phyloP scores from a whole-genome alignment of 2,888 invertebrate genomes.

The Orthosia incerta region DNA sequence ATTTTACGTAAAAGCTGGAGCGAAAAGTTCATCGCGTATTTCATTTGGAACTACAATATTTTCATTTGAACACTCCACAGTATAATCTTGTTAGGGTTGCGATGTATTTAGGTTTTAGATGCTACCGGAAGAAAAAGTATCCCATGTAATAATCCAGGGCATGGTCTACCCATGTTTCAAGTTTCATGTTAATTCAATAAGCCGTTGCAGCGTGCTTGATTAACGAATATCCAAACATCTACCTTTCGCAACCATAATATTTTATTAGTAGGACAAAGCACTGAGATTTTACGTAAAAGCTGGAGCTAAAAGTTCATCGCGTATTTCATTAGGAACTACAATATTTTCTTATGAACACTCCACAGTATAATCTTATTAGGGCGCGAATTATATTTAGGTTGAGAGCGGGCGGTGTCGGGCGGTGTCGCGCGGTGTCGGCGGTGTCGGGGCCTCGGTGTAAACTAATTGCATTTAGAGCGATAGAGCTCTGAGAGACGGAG shows the following conservation, averaged over 20 bases:
- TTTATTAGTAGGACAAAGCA: background rate
- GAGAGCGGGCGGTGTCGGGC: slow-evolving; percentile 81
- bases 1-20: slow-evolving; percentile 45
- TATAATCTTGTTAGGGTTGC: slow-evolving; percentile 85
- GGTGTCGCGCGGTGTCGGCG: slow-evolving; percentile 81
- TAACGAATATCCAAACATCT: no score
- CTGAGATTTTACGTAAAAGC: slow-evolving; percentile 44
- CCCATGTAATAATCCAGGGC: no score
- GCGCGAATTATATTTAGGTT: slow-evolving; percentile 87
- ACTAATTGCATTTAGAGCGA: slow-evolving; percentile 88
- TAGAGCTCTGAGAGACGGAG: slow-evolving; percentile 83
- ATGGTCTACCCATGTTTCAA: no score
- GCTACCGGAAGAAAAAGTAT: no score
- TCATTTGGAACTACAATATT: slow-evolving; percentile 79
- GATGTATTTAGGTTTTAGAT: slow-evolving; percentile 83
- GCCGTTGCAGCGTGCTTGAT: no score
- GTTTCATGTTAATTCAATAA: no score
- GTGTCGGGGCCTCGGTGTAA: slow-evolving; percentile 81
- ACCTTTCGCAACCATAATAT: no score
- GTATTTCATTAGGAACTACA: slow-evolving; percentile 78
- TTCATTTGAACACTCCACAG: slow-evolving; percentile 86
- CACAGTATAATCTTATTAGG: slow-evolving; percentile 84
- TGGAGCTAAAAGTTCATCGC: slow-evolving; percentile 66
- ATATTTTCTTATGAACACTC: slow-evolving; percentile 86
- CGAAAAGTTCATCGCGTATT: slow-evolving; percentile 71